Evolutionary conservation across 2,888 invertebrate species (phyloP), one percentile per base, ranked within the genome.

Genomic region (Mythimna albipuncta): DNA sequence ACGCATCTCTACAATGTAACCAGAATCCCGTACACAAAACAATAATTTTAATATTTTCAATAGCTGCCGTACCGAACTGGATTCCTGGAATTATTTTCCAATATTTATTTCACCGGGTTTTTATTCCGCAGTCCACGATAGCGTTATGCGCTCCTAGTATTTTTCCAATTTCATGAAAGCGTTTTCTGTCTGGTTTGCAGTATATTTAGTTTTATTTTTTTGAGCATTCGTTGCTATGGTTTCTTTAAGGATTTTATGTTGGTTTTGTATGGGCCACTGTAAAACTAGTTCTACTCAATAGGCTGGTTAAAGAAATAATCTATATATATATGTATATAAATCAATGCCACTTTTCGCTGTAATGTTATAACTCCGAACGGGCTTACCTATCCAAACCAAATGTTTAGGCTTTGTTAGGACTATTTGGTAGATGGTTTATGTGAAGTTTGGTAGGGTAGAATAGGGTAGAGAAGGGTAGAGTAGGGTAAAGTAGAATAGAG

Each of bases 151-250:
- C 52, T 78, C 70, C 86, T 79, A 78, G 82, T 83, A 81, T 84
- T 79, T 82, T 82, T 86, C 76, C 81, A 84, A 86, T 86, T 84
- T 85, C 75, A 86, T 86, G 78, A 82, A 86, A 85, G 65, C 75
- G 72, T 77, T 82, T 85, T 73, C 65, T 79, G 54, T 67, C 69
- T 75, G 65, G 44, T 52, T 38, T 54, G 32, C 41, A 66, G 65
- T 47, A 19, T 21, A 21, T 47, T 35, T 35, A 16, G 19, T 38
- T 52, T 32, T 61, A 13, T 59, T 70, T 21, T 64, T 50, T 55
- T 38, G 21, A 21, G 10, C 10, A 38, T 38, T 47, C 11, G 13
- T 47, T 61, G n/a, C 9, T 63, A 47, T 62, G 57, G 44, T 54
- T 79, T 61, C 62, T 72, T 13, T 16, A n/a, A 10, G 38, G 54